Evolutionary conservation across 1,140 invertebrate genomes (phyloP), one percentile per base, ranked within the genome.

Genomic region (Drosophila tropicalis): DNA sequence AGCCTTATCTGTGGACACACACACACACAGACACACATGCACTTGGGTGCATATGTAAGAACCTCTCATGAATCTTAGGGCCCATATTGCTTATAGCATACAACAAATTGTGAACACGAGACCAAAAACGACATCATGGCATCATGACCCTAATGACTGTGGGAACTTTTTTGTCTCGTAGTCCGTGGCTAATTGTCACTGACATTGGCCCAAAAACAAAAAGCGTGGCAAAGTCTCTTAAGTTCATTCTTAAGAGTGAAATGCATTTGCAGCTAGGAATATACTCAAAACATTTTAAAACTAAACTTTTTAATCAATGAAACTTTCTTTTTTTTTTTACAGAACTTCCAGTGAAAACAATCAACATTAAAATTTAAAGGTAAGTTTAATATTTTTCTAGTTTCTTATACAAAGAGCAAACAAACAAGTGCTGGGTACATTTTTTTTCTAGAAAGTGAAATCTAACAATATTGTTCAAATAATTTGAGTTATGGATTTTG

Each of bases 31-130:
- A 51, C 62, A 13, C 19, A 64, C 61, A 67, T 61, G 55, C 39
- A 41, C 44, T 54, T n/a, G 32, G 12, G 12, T 62, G 72, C 47
- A 57, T 70, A 57, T 44, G 44, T 51, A 51, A 51, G 44, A 54
- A 68, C 56, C 51, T 25, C 72, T 67, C 15, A 60, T 56, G 44
- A 67, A 67, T 72, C 65, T 64, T 63, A 29, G 63, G 67, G 58
- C 62, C 17, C 17, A 62, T 19, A 41, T 66, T 39, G 29, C 17
- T 57, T 34, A 61, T 39, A 55, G 22, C 17, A 15, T 40, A 71
- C 56, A 85, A 79, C 83, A 73, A 86, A 87, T 79, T 76, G 84
- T 79, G 72, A 86, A 69, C 84, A 89, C 83, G 84, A 86, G 83
- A 70, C 84, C 55, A 62, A 75, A 64, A 67, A 72, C 71, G 57